These are phyloP conservation scores for Edolisoma coerulescens DNA, from an alignment of 2,113 vertebrate species.

Conservation along the genomic window DNA sequence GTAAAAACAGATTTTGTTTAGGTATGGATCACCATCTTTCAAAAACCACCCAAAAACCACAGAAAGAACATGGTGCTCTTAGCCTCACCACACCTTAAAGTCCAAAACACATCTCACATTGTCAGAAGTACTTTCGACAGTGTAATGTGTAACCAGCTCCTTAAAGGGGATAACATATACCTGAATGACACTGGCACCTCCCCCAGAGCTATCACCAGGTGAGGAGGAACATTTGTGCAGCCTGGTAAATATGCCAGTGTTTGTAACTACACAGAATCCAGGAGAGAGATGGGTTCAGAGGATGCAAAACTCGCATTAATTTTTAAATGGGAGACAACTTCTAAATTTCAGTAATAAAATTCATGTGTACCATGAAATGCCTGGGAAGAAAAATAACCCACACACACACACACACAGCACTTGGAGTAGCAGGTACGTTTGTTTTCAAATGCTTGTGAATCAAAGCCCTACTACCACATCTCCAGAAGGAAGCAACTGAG, in stretches of 20 bases:
- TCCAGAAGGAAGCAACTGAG: not conserved
- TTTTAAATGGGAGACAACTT: not conserved
- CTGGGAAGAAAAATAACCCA: not conserved
- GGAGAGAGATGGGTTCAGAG: not conserved
- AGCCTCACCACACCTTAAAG: not conserved
- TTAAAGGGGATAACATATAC: not conserved
- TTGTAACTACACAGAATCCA: not conserved
- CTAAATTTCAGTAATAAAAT: not conserved
- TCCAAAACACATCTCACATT: not conserved
- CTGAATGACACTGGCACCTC: not conserved
- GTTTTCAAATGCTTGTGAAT: not conserved
- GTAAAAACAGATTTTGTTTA: not conserved
- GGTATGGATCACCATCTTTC: not conserved
- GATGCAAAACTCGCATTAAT: not conserved
- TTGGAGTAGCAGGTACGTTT: fast-evolving
- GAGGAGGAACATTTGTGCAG: not conserved
- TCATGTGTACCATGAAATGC: fast-evolving
- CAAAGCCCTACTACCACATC: not conserved
- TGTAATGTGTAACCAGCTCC: not conserved
- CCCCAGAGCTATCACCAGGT: not conserved
- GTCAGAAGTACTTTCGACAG: not conserved
- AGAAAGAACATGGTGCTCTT: not conserved
- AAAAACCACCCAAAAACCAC: not conserved
- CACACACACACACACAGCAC: no score
- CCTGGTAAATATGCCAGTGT: not conserved